Evolutionary conservation across 2,113 vertebrate genomes (phyloP).

Genomic region (Girardinichthys multiradiatus): DNA sequence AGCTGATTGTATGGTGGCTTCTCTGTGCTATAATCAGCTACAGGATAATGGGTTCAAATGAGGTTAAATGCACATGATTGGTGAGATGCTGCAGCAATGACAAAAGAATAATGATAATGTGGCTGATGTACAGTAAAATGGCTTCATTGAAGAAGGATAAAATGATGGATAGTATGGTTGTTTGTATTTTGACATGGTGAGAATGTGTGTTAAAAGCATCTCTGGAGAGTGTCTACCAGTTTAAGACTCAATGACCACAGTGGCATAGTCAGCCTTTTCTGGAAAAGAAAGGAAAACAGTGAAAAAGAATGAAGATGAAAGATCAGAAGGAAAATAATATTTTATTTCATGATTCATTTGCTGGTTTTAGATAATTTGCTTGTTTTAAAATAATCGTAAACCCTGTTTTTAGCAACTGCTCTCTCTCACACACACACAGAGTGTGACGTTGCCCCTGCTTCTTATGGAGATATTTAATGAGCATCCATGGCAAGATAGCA

Average conservation of each 20-base stretch:
- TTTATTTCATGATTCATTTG: too few relatives aligned
- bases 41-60: slow-evolving; percentile 56
- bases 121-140: slow-evolving; percentile 31
- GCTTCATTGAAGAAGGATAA: slow-evolving; percentile 20
- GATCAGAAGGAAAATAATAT: too few relatives aligned
- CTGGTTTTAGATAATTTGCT: too few relatives aligned
- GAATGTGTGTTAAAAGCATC: slow-evolving; percentile 10
- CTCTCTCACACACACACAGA: too few relatives aligned
- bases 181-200: slow-evolving; percentile 12
- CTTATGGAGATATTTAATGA: too few relatives aligned
- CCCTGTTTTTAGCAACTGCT: too few relatives aligned
- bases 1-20: slow-evolving; percentile 39
- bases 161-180: slow-evolving; percentile 13
- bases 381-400: too few relatives aligned
- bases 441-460: too few relatives aligned
- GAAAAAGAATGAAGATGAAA: too few relatives aligned
- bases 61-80: slow-evolving; percentile 64
- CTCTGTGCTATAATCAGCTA: slow-evolving; percentile 45
- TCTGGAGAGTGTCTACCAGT: not conserved
- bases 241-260: not conserved
- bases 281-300: too few relatives aligned
- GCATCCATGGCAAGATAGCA: too few relatives aligned
- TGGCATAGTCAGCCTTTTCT: too few relatives aligned
- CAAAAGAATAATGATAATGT: slow-evolving; percentile 49
- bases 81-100: slow-evolving; percentile 43